phyloP scores from a whole-genome alignment of 2,888 invertebrate species.

The Pammene fasciana region DNA sequence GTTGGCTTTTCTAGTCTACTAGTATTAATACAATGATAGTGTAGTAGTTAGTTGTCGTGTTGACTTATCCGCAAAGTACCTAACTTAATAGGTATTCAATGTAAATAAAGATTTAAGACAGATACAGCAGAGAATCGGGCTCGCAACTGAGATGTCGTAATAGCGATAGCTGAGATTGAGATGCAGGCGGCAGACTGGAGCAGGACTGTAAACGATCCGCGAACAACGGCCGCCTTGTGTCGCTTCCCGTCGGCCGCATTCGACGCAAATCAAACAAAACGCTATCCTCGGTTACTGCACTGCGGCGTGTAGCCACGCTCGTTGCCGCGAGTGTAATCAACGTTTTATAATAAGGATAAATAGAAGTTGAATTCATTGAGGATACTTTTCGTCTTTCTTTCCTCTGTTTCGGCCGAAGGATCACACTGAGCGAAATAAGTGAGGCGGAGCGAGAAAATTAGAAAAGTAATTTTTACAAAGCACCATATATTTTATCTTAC shows the following conservation, averaged over 20 bases:
- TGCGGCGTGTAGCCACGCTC: conserved; percentile 26
- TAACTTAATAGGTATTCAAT: too few relatives aligned
- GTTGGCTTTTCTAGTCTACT: too few relatives aligned
- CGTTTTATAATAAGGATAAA: conserved; percentile 3
- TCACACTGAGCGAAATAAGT: too few relatives aligned
- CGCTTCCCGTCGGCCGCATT: conserved; percentile 56
- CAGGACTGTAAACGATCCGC: conserved; percentile 57
- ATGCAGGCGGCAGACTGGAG: conserved; percentile 45
- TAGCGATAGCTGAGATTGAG: conserved; percentile 21
- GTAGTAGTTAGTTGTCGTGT: too few relatives aligned
- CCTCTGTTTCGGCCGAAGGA: too few relatives aligned
- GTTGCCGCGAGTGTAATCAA: not conserved
- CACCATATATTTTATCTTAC: too few relatives aligned
- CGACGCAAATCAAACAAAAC: conserved; percentile 64
- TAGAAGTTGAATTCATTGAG: not conserved
- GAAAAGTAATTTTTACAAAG: too few relatives aligned
- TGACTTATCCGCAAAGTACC: too few relatives aligned
- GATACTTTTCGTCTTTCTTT: too few relatives aligned
- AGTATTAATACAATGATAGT: too few relatives aligned
- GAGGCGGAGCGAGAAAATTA: too few relatives aligned
- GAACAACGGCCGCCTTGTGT: conserved; percentile 70
- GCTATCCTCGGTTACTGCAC: conserved; percentile 60
- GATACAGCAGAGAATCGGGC: not conserved
- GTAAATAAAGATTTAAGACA: too few relatives aligned
- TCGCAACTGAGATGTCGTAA: conserved; percentile 10